Conservation (phyloP, 2,113 vertebrate genomes). For the Gulo gulo region DNA sequence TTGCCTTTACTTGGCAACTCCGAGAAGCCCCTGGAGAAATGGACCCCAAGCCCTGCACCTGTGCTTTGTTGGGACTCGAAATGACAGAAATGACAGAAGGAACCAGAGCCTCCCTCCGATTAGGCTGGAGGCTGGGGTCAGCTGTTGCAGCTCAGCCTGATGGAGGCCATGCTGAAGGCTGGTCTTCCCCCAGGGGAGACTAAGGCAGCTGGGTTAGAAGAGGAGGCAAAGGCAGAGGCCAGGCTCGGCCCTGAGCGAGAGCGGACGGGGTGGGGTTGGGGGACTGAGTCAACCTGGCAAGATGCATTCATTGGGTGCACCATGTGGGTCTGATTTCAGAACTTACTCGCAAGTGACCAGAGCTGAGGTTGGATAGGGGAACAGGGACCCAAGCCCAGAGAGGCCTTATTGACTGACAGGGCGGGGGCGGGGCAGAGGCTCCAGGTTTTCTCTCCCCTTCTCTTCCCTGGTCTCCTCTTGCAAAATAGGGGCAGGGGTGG, state of each 20-base stretch:
- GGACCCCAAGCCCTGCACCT: accelerated
- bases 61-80: neutral
- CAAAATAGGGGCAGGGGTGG: neutral
- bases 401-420: neutral
- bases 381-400: neutral
- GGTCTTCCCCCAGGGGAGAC: neutral
- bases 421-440: neutral
- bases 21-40: neutral
- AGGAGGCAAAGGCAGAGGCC: neutral
- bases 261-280: neutral
- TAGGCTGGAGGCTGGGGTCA: neutral
- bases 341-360: neutral
- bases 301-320: too few species aligned
- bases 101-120: neutral
- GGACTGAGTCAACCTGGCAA: neutral
- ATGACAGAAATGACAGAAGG: neutral
- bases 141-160: neutral
- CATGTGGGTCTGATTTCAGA: neutral
- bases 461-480: neutral
- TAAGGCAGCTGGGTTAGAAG: neutral
- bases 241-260: neutral
- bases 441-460: neutral
- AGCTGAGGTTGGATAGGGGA: neutral
- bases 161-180: neutral
- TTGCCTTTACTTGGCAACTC: neutral